These are phyloP conservation scores for Hypena proboscidalis DNA, from an alignment of 2,888 invertebrate genomes.

Conservation along the genomic window DNA sequence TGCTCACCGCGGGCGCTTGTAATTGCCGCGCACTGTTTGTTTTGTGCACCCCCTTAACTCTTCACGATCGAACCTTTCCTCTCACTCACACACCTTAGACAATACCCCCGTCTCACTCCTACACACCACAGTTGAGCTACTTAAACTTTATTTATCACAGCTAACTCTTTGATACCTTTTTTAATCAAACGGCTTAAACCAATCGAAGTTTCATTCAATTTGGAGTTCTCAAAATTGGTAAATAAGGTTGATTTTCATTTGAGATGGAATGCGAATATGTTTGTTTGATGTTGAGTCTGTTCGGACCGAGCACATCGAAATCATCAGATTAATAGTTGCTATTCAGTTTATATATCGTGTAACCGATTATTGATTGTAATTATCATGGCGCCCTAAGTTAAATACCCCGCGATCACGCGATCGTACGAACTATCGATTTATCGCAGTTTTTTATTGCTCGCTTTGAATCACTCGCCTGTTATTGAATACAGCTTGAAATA, in stretches of 20 bases:
- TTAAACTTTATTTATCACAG: slow-evolving; percentile 70
- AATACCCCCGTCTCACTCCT: slow-evolving; percentile 30
- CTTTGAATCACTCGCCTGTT: slow-evolving; percentile 33
- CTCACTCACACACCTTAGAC: slow-evolving; percentile 19
- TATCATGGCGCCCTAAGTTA: slow-evolving; percentile 72
- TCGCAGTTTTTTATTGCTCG: slow-evolving; percentile 47
- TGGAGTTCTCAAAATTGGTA: slow-evolving; percentile 11
- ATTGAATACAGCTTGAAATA: slow-evolving; percentile 42
- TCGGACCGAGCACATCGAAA: slow-evolving; percentile 41
- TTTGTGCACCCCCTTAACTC: slow-evolving; percentile 67
- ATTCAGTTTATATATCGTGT: slow-evolving; percentile 60
- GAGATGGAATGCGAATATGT: slow-evolving; percentile 6
- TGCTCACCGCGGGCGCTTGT: slow-evolving; percentile 69
- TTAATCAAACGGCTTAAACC: slow-evolving; percentile 37
- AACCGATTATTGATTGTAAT: slow-evolving; percentile 79
- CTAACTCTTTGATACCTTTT: slow-evolving; percentile 54
- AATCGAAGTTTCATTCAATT: slow-evolving; percentile 13
- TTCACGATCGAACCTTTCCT: slow-evolving; percentile 43
- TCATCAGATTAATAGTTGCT: slow-evolving; percentile 64
- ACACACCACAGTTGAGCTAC: slow-evolving; percentile 56
- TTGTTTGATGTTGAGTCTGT: slow-evolving; percentile 20
- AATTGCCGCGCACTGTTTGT: slow-evolving; percentile 76
- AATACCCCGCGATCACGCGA: slow-evolving; percentile 70
- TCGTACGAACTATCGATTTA: slow-evolving; percentile 55
- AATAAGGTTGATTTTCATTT: slow-evolving; percentile 26